Evolutionary conservation across 2,888 invertebrate genomes (phyloP), one percentile per base, ranked within the genome.

Genomic region (Acrobasis consociella): DNA sequence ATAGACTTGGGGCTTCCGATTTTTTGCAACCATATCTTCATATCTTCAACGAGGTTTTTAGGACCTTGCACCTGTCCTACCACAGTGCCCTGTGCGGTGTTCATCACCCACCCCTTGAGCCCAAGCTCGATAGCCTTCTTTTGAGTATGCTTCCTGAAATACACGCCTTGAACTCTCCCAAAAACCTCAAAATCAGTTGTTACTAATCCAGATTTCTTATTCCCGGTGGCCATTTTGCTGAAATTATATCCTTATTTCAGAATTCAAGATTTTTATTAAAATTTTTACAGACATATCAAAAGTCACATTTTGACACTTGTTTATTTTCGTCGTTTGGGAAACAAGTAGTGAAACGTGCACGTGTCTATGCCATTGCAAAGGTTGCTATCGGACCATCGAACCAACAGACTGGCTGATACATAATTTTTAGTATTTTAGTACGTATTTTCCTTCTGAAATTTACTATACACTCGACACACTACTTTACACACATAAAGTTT

Each of bases 61-160:
- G 93, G 85, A 1, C 96, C 96, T 86, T 96, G 95, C 52, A 96
- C 64, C 64, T 93, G 91, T 2, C 96, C 96, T 59, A 94, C 82
- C 0, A 96, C 96, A 0, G 96, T 96, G 0, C 94, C 95, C 69
- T 93, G 87, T 8, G 93, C 85, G 0, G 96, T 96, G 75, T 96
- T 96, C 94, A 94, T 95, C 69, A 96, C 95, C 95, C 96, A 96
- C 61, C 96, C 96, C 73, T 90, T 94, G 7, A 96, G 74, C 1
- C 94, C 94, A 15, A 96, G 85, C 69, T 94, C 93, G 11, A 85
- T 85, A 0, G 94, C 95, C 79, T 94, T 94, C 68, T 89, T 90
- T 76, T 95, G 94, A 0, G 96, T 96, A 75, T 94, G 94, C 93
- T 96, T 93, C 46, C 92, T 82, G 62, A 92, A 92, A 69, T 78